Conservation (phyloP, 2,113 vertebrate species). For the Rhinoderma darwinii region DNA sequence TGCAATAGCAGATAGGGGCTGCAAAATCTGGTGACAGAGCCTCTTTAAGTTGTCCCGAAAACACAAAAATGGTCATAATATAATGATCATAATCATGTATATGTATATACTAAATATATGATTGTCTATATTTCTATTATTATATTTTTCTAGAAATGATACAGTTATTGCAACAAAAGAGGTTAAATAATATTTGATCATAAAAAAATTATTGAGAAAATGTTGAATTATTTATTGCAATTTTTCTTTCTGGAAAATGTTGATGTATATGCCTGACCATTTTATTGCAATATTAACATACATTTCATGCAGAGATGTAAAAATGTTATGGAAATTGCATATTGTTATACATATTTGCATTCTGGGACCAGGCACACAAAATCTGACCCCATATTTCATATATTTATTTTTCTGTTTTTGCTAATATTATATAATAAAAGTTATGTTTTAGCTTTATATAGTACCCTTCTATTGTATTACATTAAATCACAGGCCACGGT, state of each 20-base stretch:
- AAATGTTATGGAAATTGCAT: not conserved
- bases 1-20: no score
- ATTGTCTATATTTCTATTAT: no score
- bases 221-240: not conserved
- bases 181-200: no score
- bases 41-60: no score
- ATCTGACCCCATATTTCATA: not conserved
- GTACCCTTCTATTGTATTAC: not conserved
- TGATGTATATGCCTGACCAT: not conserved
- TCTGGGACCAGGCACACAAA: not conserved
- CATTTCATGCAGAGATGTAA: not conserved
- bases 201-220: not conserved
- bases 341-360: not conserved
- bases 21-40: no score
- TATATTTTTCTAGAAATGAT: no score
- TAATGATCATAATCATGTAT: no score
- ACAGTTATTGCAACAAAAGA: no score
- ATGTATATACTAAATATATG: no score
- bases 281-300: not conserved
- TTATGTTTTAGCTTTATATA: not conserved
- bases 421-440: not conserved
- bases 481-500: not conserved
- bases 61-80: no score
- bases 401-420: not conserved
- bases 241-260: not conserved